These are phyloP conservation scores for Crotophaga sulcirostris DNA, from an alignment of 2,113 vertebrate species.

Conservation along the genomic window DNA sequence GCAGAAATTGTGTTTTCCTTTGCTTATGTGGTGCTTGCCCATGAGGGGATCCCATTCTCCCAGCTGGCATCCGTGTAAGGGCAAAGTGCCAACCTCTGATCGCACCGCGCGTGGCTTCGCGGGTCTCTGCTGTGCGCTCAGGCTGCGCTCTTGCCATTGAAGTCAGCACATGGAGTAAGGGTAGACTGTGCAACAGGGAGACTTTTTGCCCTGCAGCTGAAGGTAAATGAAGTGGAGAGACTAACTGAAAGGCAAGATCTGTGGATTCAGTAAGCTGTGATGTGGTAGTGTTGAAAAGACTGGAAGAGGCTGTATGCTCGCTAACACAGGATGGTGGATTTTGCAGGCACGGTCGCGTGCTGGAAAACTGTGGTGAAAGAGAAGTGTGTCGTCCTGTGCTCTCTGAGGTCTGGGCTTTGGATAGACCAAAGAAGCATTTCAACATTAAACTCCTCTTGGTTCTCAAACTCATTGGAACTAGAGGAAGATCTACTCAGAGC, in stretches of 20 bases:
- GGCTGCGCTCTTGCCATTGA: background rate
- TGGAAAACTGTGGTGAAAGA: background rate
- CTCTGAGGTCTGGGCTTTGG: background rate
- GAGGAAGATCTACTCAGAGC: background rate
- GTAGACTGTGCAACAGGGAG: background rate
- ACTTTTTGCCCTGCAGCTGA: background rate
- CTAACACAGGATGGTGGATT: background rate
- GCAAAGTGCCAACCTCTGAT: background rate
- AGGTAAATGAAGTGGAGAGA: background rate
- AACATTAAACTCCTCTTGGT: background rate
- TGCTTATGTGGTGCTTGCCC: background rate
- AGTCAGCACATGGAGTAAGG: background rate
- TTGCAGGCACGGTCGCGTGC: accelerated
- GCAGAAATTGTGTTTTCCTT: background rate
- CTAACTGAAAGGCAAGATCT: background rate
- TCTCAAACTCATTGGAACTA: background rate
- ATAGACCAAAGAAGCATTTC: background rate
- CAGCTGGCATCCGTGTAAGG: background rate
- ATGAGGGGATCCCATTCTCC: background rate
- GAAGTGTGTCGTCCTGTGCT: background rate
- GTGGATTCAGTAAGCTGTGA: background rate
- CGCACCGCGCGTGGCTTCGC: accelerated
- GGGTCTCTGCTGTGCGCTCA: background rate
- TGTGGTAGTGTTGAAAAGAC: background rate
- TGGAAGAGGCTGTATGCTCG: background rate